phyloP scores from a whole-genome alignment of 2,797 vertebrate species.

The Merluccius polli region DNA sequence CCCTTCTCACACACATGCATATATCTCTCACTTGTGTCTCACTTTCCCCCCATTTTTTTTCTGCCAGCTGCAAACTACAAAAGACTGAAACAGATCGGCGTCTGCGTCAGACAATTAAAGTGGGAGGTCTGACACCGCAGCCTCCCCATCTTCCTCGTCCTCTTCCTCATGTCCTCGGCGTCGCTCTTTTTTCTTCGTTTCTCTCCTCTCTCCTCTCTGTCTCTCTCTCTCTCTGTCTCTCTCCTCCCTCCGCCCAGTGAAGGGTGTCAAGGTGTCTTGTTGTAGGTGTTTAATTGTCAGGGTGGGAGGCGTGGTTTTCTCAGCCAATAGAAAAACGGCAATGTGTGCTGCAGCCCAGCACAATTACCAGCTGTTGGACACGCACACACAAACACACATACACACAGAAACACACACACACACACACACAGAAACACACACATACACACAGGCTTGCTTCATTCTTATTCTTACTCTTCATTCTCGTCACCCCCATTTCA shows the following conservation, averaged over 20 bases:
- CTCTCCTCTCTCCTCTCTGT: not conserved
- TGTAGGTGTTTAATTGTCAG: not conserved
- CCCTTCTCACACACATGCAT: no score
- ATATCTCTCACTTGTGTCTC: not conserved
- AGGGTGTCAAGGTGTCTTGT: not conserved
- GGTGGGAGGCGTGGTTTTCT: not conserved
- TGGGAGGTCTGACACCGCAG: not conserved
- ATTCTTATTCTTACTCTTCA: conserved; percentile 6
- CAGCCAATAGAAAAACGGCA: not conserved
- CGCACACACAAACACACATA: conserved; percentile 10
- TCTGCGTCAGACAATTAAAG: no score
- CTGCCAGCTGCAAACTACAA: not conserved
- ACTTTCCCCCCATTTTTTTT: not conserved
- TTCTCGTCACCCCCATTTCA: conserved; percentile 49
- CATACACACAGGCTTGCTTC: not conserved
- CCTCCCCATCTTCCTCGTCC: not conserved
- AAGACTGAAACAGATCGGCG: no score
- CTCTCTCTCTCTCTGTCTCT: not conserved
- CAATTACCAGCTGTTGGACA: not conserved
- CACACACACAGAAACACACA: conserved; percentile 5
- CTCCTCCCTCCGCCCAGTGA: not conserved
- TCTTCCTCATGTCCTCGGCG: no score
- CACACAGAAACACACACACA: conserved; percentile 10
- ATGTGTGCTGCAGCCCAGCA: not conserved
- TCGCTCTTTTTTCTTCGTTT: no score